phyloP scores from a whole-genome alignment of 2,797 vertebrate species.

The Telmatherina bonti region DNA sequence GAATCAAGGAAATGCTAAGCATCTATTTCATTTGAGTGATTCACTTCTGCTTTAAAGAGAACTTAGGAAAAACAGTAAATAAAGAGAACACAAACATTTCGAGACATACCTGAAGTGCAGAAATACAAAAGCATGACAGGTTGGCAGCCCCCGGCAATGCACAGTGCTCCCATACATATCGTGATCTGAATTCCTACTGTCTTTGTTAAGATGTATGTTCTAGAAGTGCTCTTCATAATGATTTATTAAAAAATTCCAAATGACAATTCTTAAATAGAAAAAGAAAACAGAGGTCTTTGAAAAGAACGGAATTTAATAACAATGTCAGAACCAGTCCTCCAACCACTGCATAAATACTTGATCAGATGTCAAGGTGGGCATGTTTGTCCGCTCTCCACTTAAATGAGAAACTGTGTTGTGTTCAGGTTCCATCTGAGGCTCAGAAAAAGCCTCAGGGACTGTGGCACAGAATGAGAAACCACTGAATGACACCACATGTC shows the following conservation, averaged over 20 bases:
- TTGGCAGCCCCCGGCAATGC: neutral
- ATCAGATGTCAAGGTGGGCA: slow-evolving; percentile 63
- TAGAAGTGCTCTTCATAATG: neutral
- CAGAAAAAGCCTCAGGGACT: slow-evolving; percentile 37
- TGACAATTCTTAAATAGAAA: neutral
- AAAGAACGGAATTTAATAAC: slow-evolving; percentile 13
- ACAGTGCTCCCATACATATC: neutral
- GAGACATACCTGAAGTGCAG: neutral
- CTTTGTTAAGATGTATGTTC: neutral
- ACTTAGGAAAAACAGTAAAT: neutral
- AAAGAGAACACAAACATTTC: neutral
- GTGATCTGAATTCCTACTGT: neutral
- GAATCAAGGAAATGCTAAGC: neutral
- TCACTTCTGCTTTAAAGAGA: neutral
- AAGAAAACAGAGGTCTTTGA: slow-evolving; percentile 3
- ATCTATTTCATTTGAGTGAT: neutral
- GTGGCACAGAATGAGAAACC: slow-evolving; percentile 55
- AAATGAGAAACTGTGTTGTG: slow-evolving; percentile 49
- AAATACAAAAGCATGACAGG: neutral
- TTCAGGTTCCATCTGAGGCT: slow-evolving; percentile 18
- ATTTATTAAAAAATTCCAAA: slow-evolving; percentile 9
- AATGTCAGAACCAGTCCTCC: slow-evolving; percentile 20
- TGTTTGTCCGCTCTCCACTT: slow-evolving; percentile 62
- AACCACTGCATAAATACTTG: slow-evolving; percentile 55
- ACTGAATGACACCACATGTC: slow-evolving; percentile 58